Conservation (phyloP, 2,113 vertebrate genomes). For the Jaculus jaculus region DNA sequence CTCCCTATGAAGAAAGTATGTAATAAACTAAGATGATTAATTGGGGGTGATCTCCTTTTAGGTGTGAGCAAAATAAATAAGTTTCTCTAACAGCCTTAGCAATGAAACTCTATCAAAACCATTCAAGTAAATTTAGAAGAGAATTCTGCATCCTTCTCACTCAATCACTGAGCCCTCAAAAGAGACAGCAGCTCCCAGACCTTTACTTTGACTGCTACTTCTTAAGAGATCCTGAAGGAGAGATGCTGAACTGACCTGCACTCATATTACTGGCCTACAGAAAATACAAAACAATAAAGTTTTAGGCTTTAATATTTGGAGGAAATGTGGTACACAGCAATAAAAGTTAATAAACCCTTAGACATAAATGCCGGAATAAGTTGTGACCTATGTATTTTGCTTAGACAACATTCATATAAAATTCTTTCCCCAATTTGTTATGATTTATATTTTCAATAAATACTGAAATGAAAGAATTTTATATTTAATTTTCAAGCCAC, state of each 20-base stretch:
- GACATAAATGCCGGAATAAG: not conserved
- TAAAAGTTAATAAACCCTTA: not conserved
- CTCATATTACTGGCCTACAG: not conserved
- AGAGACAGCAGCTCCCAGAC: not conserved
- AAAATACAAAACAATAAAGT: not conserved
- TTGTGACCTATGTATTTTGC: not conserved
- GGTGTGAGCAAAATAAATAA: not conserved
- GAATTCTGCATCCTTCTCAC: not conserved
- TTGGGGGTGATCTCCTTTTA: not conserved
- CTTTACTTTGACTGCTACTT: not conserved
- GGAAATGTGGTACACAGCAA: not conserved
- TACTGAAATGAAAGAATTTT: not conserved
- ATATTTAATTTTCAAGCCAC: not conserved
- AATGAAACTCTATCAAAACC: not conserved
- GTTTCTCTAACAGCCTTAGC: not conserved
- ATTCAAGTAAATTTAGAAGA: not conserved
- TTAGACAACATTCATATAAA: not conserved
- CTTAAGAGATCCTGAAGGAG: not conserved
- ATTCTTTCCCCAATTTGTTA: not conserved
- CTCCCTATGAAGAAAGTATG: not conserved
- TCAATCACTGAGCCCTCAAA: not conserved
- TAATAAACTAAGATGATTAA: not conserved
- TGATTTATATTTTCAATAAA: not conserved
- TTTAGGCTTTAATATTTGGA: not conserved
- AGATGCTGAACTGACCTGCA: not conserved